Evolutionary conservation across 2,797 vertebrate genomes (phyloP), one percentile per base, ranked within the genome.

Genomic region (Echiichthys vipera): DNA sequence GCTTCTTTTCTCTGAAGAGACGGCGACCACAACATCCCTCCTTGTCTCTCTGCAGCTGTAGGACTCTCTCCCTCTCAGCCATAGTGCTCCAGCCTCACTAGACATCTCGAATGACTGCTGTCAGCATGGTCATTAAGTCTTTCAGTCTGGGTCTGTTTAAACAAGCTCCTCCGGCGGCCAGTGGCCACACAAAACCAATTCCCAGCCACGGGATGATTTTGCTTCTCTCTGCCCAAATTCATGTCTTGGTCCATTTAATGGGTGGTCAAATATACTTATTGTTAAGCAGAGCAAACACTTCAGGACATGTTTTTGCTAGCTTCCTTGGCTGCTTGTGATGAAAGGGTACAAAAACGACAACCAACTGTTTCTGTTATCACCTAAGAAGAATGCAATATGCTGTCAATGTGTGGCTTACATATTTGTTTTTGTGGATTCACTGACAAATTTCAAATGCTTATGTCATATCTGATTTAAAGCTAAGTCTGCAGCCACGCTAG

Each of bases 101-200:
- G 88, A 89, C 88, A 85, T 90, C 88, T 91, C 74, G 55, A 82
- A 84, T 88, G 91, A 80, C 87, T 86, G 85, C 89, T 92, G 92
- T 93, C 92, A 93, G 84, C 89, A 61, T 71, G 77, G 50, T 71
- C 86, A 79, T 93, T 92, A 91, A 87, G 81, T 78, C 67, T 90
- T 90, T 92, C 83, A 86, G 79, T 74, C 86, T 87, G 83, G 65
- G 59, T 86, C 80, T 88, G 85, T 91, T 93, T 90, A 73, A 92
- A 93, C 87, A 90, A 81, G 83, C 79, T 87, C 77, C 77, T 79
- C 71, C 42, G 81, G 84, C 40, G 65, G 83, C 82, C 81, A 80
- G 71, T 80, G 82, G 84, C 86, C 79, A 73, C 81, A 86, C 74
- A 82, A 81, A 84, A 69, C 59, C 76, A 70, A 43, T 68, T 84